Percentiles rank a stretch among this genome's conserved stretches.
These are phyloP conservation scores for Proteles cristata DNA, from an alignment of 2,113 vertebrate genomes.

Conservation along the genomic window DNA sequence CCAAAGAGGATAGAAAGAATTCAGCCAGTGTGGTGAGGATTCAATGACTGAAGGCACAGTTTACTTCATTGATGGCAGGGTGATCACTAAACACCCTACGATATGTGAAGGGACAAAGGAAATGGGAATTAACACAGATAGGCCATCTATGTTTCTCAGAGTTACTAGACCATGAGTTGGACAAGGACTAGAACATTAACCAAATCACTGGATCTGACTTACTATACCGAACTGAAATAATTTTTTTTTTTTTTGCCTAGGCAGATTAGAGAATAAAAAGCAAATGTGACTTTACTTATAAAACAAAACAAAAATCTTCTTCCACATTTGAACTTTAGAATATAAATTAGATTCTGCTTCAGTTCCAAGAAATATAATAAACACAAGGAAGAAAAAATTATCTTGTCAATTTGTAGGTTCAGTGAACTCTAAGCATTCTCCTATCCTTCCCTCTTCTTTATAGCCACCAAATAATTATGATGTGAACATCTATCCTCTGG, in stretches of 20 bases:
- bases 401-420: background rate
- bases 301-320: background rate
- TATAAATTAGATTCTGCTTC: background rate
- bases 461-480: background rate
- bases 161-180: background rate
- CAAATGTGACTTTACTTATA: background rate
- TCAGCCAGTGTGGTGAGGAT: background rate
- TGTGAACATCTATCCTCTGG: background rate
- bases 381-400: background rate
- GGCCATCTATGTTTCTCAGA: background rate
- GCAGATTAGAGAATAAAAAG: background rate
- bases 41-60: background rate
- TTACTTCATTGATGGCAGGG: rapidly evolving
- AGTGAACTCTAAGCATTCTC: rapidly evolving
- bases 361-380: background rate
- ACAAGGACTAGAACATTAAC: background rate
- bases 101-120: background rate
- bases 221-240: background rate
- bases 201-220: background rate
- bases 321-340: background rate
- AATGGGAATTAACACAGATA: background rate
- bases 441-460: background rate
- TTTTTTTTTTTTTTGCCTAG: background rate
- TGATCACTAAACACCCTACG: rapidly evolving
- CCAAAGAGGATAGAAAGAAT: background rate